Base-by-base conservation (phyloP, 2,113 vertebrate species). In the Paracanthobrama guichenoti region DNA sequence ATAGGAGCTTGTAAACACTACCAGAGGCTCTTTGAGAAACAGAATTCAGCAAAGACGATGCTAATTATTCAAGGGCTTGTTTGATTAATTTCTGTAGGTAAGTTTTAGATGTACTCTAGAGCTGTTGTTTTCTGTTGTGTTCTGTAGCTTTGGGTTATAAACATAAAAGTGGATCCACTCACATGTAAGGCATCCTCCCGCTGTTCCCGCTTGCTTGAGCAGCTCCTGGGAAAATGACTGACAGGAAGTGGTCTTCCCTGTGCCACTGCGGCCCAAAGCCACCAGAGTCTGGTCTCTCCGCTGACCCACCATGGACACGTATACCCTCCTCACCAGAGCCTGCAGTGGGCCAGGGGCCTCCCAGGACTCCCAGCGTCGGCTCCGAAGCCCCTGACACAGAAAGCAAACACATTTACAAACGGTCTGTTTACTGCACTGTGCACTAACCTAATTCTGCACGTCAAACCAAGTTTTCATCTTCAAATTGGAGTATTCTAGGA, bases 221-320 rank as follows among this genome's bases (percentile, higher is more conserved):
- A 99, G 94, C 48, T 94, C 90, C 64, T 94, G 94, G 16, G 96
- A 91, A 44, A 95, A 93, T 0, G 90, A 87, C 88, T 94, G 93
- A 31, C 97, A 97, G 57, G 94, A 92, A 0, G 87, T 84, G 2
- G 95, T 97, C 92, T 96, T 98, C 0, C 98, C 97, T 0, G 98
- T 93, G 0, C 96, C 95, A 0, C 95, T 96, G 81, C 95, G 94
- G 0, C 98, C 98, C 92, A 98, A 2, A 0, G 95, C 93, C 24
- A 97, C 81, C 0, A 99, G 91, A 75, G 96, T 93, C 92, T 99
- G 97, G 87, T 99, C 97, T 64, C 91, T 92, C 20, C 95, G 82
- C 84, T 92, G 93, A 75, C 91, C 89, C 46, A 99, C 93, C 93
- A 97, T 90, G 0, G 91, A 93, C 91, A 96, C 91, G 77, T 97